These are phyloP conservation scores for Darevskia nairensis DNA, from an alignment of 2,797 vertebrate species.

Conservation along the genomic window DNA sequence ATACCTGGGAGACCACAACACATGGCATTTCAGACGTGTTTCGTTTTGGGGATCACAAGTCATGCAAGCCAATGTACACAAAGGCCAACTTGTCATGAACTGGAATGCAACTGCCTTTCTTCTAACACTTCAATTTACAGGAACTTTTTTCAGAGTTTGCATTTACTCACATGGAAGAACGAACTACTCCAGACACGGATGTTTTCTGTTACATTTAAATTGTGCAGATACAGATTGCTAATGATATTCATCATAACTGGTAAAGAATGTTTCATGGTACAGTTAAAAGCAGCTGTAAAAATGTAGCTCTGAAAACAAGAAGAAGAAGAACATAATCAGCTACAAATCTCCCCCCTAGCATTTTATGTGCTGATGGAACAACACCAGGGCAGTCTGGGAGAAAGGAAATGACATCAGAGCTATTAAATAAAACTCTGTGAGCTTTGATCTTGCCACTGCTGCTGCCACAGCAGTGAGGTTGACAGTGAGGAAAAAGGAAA, in stretches of 20 bases:
- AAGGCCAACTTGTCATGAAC: neutral
- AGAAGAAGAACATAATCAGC: neutral
- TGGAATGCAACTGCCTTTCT: neutral
- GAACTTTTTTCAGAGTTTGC: neutral
- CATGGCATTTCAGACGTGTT: neutral
- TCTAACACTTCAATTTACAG: neutral
- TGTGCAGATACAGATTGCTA: conserved; percentile 89
- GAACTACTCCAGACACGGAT: conserved; percentile 93
- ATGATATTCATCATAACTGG: conserved; percentile 91
- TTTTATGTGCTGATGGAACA: neutral
- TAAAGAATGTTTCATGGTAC: conserved; percentile 91
- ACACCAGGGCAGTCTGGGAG: too few relatives aligned
- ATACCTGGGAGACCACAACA: neutral
- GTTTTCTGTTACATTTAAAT: conserved; percentile 83
- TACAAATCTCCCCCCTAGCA: neutral
- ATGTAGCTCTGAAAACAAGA: conserved; percentile 80
- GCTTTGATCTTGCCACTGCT: neutral
- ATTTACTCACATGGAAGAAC: conserved; percentile 88
- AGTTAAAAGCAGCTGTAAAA: conserved; percentile 88
- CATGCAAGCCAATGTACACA: neutral
- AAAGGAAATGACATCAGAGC: neutral
- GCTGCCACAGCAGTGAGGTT: too few relatives aligned
- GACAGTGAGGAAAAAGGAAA: neutral
- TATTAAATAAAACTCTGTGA: neutral
- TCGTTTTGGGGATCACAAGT: neutral